Evolutionary conservation across 2,888 invertebrate genomes (phyloP).

Genomic region (Blomia tropicalis): DNA sequence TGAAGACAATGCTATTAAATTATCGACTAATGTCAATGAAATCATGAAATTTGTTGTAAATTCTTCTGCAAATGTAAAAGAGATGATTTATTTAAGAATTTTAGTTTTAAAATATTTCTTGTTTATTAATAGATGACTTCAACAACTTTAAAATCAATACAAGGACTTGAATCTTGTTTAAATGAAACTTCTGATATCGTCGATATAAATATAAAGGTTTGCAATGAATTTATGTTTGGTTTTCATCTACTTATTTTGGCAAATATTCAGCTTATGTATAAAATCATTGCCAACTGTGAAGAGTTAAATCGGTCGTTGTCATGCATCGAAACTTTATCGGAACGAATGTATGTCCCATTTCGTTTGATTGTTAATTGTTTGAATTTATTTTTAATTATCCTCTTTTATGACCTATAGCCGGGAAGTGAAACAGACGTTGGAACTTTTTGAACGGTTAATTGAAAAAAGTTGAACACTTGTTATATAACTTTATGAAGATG

Average conservation of each 20-base stretch:
- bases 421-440: conserved; percentile 11
- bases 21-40: not conserved
- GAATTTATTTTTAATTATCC: not conserved
- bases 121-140: not conserved
- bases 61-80: not conserved
- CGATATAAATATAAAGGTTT: not conserved
- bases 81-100: too few relatives aligned
- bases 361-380: not conserved
- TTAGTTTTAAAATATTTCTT: not conserved
- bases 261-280: conserved; percentile 3
- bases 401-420: not conserved
- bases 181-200: not conserved
- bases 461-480: not conserved
- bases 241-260: not conserved
- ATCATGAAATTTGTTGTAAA: not conserved
- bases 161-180: not conserved
- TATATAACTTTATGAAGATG: not conserved
- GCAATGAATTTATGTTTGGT: not conserved
- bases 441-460: not conserved
- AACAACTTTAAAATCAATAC: not conserved
- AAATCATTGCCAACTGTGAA: conserved; percentile 15
- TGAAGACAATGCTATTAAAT: not conserved
- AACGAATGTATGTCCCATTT: not conserved
- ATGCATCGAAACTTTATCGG: not conserved
- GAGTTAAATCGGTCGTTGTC: not conserved